These are phyloP conservation scores for Pseudolaguvia tuberculata DNA, from an alignment of 2,113 vertebrate genomes.

Conservation along the genomic window DNA sequence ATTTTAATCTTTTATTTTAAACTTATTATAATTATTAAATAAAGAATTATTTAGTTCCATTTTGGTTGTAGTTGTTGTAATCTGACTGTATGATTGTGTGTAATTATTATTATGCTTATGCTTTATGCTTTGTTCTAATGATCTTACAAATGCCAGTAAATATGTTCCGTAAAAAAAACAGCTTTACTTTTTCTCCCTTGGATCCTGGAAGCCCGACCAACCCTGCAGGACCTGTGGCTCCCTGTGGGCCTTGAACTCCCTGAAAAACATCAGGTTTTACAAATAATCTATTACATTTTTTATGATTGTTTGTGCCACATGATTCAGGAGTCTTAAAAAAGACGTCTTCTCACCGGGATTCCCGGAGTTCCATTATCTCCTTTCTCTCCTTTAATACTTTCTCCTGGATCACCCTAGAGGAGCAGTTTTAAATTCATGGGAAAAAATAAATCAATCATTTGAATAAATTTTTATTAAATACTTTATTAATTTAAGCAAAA, in stretches of 20 bases:
- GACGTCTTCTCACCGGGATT: slow-evolving; percentile 38
- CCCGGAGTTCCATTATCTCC: slow-evolving; percentile 43
- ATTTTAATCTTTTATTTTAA: no score
- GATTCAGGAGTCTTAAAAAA: not conserved
- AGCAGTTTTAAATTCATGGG: not conserved
- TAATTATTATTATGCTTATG: no score
- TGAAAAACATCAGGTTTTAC: slow-evolving; percentile 28
- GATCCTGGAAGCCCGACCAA: slow-evolving; percentile 51
- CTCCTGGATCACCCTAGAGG: slow-evolving; percentile 48
- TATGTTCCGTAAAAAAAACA: no score
- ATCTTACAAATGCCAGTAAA: no score
- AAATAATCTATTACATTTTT: not conserved
- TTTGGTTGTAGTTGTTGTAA: no score
- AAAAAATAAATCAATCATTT: no score
- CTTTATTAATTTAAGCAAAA: no score
- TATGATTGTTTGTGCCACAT: not conserved
- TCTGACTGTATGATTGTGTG: no score
- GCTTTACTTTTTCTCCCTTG: slow-evolving; percentile 51
- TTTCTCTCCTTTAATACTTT: slow-evolving; percentile 45
- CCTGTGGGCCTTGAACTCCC: slow-evolving; percentile 41
- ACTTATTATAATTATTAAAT: no score
- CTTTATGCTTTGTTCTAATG: no score
- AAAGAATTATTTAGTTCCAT: no score
- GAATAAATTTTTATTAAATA: no score
- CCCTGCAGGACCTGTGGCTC: slow-evolving; percentile 36